Conservation (phyloP, 2,797 vertebrate species). For the Champsocephalus gunnari region DNA sequence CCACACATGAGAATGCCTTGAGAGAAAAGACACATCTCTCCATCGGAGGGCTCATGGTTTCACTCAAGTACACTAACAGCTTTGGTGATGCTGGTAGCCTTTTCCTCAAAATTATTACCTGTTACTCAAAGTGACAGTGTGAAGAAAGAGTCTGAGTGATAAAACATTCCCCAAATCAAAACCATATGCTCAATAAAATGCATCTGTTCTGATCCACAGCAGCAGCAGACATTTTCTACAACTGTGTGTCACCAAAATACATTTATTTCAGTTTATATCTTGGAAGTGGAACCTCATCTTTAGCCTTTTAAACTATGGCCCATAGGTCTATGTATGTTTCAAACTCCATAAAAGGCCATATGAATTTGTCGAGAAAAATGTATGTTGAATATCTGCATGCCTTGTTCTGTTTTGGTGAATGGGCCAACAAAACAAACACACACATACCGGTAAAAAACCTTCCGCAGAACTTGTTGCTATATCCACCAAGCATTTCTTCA, state of each 20-base stretch:
- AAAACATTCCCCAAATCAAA: slow-evolving; percentile 39
- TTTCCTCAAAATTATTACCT: slow-evolving; percentile 44
- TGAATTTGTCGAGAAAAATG: slow-evolving; percentile 26
- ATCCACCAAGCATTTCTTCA: slow-evolving; percentile 65
- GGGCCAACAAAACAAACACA: slow-evolving; percentile 24
- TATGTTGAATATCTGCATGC: slow-evolving; percentile 31
- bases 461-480: slow-evolving; percentile 59
- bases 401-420: slow-evolving; percentile 39
- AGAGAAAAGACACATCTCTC: slow-evolving; percentile 8
- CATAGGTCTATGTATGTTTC: neutral
- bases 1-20: neutral
- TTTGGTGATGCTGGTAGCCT: slow-evolving; percentile 27
- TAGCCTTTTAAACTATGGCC: slow-evolving; percentile 6
- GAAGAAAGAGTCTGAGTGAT: slow-evolving; percentile 36
- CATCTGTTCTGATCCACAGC: slow-evolving; percentile 38
- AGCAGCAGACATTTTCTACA: slow-evolving; percentile 17
- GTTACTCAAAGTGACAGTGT: slow-evolving; percentile 45
- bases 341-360: neutral
- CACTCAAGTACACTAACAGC: slow-evolving; percentile 15
- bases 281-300: slow-evolving; percentile 16
- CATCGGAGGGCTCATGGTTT: slow-evolving; percentile 22
- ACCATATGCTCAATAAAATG: slow-evolving; percentile 42
- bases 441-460: slow-evolving; percentile 29
- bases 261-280: slow-evolving; percentile 30
- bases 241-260: slow-evolving; percentile 17